Percentiles rank a stretch among this genome's conserved stretches.
These are phyloP conservation scores for Drosophila siamana DNA, from an alignment of 2,888 invertebrate species.

Conservation along the genomic window DNA sequence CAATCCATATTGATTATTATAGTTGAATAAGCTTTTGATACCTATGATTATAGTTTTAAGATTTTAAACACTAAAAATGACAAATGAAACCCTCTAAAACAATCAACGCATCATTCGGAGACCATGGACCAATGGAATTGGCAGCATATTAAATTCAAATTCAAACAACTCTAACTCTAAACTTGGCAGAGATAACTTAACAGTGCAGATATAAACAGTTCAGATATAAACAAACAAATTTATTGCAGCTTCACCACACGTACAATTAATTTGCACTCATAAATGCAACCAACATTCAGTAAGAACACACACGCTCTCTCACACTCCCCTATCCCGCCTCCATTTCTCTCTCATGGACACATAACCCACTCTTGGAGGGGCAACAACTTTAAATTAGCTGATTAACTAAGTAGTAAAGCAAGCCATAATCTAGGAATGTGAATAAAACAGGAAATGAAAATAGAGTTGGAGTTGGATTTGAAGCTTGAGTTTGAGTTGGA, in stretches of 20 bases:
- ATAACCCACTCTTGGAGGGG: slow-evolving; percentile 1
- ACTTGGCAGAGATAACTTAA: background rate
- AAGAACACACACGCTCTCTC: no score
- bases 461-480: slow-evolving; percentile 15
- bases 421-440: slow-evolving; percentile 60
- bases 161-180: background rate
- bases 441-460: slow-evolving; percentile 1
- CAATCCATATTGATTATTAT: no score
- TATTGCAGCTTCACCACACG: background rate
- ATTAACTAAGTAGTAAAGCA: slow-evolving; percentile 78
- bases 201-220: background rate
- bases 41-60: no score
- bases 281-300: no score
- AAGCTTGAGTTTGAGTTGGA: slow-evolving; percentile 25
- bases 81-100: no score
- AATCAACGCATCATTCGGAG: background rate
- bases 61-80: no score
- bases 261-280: slow-evolving; percentile 3
- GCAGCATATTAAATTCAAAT: background rate
- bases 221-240: slow-evolving; percentile 3
- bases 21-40: no score
- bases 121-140: background rate
- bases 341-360: slow-evolving; percentile 21
- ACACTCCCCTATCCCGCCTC: slow-evolving; percentile 1
- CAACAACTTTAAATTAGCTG: slow-evolving; percentile 76